These are phyloP conservation scores for Centropristis striata DNA, from an alignment of 2,113 vertebrate genomes.

Conservation along the genomic window DNA sequence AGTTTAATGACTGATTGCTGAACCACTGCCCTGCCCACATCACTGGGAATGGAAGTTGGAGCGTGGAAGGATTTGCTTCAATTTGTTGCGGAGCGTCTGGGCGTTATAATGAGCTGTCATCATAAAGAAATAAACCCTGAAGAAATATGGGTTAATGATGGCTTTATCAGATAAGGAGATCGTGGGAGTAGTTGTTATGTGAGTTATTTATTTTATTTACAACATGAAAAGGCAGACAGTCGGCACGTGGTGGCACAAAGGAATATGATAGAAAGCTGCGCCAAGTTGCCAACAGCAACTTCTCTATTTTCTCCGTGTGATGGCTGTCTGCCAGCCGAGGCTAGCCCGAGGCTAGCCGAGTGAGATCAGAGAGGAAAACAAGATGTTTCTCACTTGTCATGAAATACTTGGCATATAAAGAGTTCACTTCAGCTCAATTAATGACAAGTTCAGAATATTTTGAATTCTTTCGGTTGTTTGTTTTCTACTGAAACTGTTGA, in stretches of 20 bases:
- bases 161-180: background rate
- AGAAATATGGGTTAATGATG: background rate
- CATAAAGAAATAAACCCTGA: background rate
- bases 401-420: slow-evolving; percentile 22
- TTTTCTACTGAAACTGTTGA: background rate
- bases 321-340: slow-evolving; percentile 35
- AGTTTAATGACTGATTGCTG: background rate
- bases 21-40: background rate
- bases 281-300: slow-evolving; percentile 3
- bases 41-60: background rate
- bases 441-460: background rate
- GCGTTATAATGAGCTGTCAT: slow-evolving; percentile 2
- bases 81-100: background rate
- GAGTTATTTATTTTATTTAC: background rate
- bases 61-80: background rate
- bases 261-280: background rate
- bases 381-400: slow-evolving; percentile 3
- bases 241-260: slow-evolving; percentile 10
- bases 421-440: slow-evolving; percentile 9
- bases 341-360: slow-evolving; percentile 15
- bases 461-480: background rate
- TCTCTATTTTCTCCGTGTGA: background rate
- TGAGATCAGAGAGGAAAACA: slow-evolving; percentile 11
- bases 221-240: slow-evolving; percentile 8
- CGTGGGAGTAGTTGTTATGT: background rate